These are phyloP conservation scores for Loxodonta africana DNA, from an alignment of 2,113 vertebrate genomes.

Conservation along the genomic window DNA sequence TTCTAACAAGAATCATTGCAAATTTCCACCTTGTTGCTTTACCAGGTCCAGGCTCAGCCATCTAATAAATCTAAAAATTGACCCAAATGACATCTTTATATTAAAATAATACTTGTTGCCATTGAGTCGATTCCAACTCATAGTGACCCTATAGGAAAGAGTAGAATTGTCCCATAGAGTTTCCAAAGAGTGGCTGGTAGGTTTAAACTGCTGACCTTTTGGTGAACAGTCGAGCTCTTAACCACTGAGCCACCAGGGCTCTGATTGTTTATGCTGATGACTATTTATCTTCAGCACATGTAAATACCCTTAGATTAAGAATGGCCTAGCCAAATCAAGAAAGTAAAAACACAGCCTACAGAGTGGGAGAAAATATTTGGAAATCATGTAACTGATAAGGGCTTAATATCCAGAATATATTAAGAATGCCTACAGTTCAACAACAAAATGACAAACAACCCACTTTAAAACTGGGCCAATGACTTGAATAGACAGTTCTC, in stretches of 20 bases:
- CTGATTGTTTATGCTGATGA: neutral
- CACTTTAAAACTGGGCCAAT: neutral
- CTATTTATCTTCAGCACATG: neutral
- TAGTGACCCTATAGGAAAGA: too few relatives aligned
- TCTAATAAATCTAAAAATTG: slow-evolving; percentile 18
- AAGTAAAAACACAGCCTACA: neutral
- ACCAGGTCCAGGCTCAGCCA: neutral
- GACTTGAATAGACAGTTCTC: neutral
- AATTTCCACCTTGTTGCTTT: neutral
- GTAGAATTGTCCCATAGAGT: too few relatives aligned
- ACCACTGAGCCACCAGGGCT: too few relatives aligned
- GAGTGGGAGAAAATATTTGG: neutral
- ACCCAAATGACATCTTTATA: neutral
- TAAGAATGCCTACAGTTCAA: neutral
- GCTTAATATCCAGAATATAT: neutral
- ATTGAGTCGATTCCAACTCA: too few relatives aligned
- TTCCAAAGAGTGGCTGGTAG: too few relatives aligned
- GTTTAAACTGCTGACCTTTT: too few relatives aligned
- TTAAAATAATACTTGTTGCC: too few relatives aligned
- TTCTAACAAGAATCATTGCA: slow-evolving; percentile 26
- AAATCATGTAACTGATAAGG: too few relatives aligned
- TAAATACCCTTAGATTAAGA: slow-evolving; percentile 19
- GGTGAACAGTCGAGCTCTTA: too few relatives aligned
- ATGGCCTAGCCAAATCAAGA: neutral
- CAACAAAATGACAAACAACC: neutral